A percentile compares a stretch with the other conserved stretches of the same genome.
Conservation (phyloP, 2,113 vertebrate species). For the Ictalurus punctatus region DNA sequence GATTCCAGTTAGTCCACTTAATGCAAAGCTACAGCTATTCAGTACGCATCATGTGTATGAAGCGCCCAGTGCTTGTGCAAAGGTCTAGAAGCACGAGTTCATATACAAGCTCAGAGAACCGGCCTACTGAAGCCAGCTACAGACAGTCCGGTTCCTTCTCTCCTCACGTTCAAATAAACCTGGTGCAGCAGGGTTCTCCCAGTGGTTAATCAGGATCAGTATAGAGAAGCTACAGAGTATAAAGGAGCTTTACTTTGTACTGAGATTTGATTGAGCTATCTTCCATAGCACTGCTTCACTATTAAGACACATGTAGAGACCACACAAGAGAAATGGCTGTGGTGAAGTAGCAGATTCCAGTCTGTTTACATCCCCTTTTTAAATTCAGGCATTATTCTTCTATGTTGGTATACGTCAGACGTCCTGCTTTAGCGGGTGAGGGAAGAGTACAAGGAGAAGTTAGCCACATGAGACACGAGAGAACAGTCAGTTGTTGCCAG, state of each 20-base stretch:
- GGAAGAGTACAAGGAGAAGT: slow-evolving; percentile 57
- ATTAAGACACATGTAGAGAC: slow-evolving; percentile 21
- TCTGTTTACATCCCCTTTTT: slow-evolving; percentile 15
- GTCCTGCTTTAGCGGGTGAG: slow-evolving; percentile 3
- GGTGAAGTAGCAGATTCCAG: slow-evolving; percentile 9
- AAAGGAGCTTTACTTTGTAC: slow-evolving; percentile 19
- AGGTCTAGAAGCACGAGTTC: background rate
- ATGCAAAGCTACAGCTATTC: slow-evolving; percentile 25
- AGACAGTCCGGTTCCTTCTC: slow-evolving; percentile 24
- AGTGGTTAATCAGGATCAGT: background rate
- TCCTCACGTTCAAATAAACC: background rate
- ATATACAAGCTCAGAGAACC: slow-evolving; percentile 18
- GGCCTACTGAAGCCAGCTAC: slow-evolving; percentile 45
- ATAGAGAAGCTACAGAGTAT: slow-evolving; percentile 26
- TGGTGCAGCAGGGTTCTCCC: background rate
- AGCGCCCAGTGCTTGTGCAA: slow-evolving; percentile 33
- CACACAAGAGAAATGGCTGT: background rate
- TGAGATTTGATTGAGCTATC: slow-evolving; percentile 10
- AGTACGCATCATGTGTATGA: slow-evolving; percentile 15
- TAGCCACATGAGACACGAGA: slow-evolving; percentile 41
- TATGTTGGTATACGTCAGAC: background rate
- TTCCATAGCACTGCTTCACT: background rate
- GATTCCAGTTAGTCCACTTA: slow-evolving; percentile 33
- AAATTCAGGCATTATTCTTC: slow-evolving; percentile 30
- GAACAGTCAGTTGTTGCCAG: slow-evolving; percentile 75